Base-by-base conservation (phyloP, 2,888 invertebrate species). In the Drosophila mimetica region DNA sequence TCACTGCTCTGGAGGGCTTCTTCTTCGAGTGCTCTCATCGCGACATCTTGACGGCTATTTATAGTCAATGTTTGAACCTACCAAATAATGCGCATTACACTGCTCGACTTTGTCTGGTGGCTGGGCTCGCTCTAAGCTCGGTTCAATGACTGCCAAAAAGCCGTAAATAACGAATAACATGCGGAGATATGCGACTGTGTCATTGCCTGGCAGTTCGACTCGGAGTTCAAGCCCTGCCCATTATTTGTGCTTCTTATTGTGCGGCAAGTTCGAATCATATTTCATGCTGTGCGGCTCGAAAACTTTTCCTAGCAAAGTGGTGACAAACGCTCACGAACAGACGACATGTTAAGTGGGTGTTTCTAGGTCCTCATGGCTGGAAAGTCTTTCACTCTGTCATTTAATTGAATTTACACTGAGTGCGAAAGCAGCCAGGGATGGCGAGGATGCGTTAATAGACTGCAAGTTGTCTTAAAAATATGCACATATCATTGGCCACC, bases 71-170 rank as follows among this genome's bases (percentile, higher is more conserved):
- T 34, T 63, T 54, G 28, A 66, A 18, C 46, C 36, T 13, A 22
- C 32, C 42, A 44, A 32, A 75, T 57, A 69, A 70, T 61, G 59
- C 51, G 78, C 55, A 71, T 63, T 71, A 78, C 52, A 54, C 54
- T 30, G 34, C 32, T 51, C 46, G 42, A 51, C 34, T 61, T 47
- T 52, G 65, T 37, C 51, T 51, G 42, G 36, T 60, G 55, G 44
- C 14, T 47, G 46, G 18, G 36, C 41, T n/a, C 42, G 53, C 47
- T 60, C n/a, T 63, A 44, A 51, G 36, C 52, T 30, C 76, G 74
- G 81, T 86, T 82, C 85, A 82, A 73, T 87, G 87, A 85, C 85
- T 75, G 74, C 64, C 71, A 73, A 74, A 81, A 80, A 67, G 85
- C 74, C 87, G 87, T 76, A 76, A 84, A 80, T 74, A 80, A 81